Conservation (phyloP, 2,888 invertebrate species). For the Saturnia pavonia region DNA sequence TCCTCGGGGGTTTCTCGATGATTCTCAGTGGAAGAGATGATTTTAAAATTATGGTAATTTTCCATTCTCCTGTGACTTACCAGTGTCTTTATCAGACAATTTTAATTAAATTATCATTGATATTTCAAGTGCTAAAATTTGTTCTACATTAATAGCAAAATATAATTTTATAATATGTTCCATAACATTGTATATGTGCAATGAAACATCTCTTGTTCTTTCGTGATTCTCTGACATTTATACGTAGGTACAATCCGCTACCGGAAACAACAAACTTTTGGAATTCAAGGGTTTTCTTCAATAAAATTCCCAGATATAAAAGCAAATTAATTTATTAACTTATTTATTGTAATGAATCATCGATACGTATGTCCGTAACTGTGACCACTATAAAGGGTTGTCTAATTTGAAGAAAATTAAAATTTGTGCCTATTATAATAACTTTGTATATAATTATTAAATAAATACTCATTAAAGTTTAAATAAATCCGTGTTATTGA, state of each 20-base stretch:
- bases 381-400: background rate
- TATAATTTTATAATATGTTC: background rate
- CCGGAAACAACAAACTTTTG: background rate
- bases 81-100: background rate
- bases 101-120: background rate
- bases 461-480: background rate
- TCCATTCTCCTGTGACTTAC: background rate
- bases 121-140: background rate
- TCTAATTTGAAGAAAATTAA: background rate
- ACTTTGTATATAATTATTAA: background rate
- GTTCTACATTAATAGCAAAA: background rate
- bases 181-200: background rate
- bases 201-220: background rate
- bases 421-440: background rate
- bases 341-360: background rate
- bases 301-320: background rate
- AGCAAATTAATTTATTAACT: background rate
- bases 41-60: background rate
- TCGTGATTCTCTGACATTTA: background rate
- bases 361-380: background rate
- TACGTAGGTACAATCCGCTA: background rate
- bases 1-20: background rate
- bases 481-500: background rate
- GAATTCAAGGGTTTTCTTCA: constrained; percentile 5
- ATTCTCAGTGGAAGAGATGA: background rate